Conservation (phyloP, 2,113 vertebrate genomes). For the Antennarius striatus region DNA sequence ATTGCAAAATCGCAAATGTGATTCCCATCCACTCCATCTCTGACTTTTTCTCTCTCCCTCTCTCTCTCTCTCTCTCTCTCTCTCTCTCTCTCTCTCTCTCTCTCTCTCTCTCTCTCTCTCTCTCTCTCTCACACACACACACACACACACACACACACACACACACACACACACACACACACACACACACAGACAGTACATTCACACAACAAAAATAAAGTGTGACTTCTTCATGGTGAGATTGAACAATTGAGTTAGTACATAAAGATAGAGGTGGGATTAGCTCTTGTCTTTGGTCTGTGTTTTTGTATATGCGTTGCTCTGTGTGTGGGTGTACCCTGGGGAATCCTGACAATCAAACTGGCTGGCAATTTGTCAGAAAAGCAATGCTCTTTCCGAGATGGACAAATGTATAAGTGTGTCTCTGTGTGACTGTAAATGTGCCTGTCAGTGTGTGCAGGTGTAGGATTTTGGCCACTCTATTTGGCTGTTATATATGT, state of each 20-base stretch:
- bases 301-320: not conserved
- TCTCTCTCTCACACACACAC: not conserved
- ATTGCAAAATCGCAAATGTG: conserved; percentile 46
- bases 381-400: conserved; percentile 50
- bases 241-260: conserved; percentile 39
- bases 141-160: not conserved
- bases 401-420: conserved; percentile 21
- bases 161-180: conserved; percentile 5
- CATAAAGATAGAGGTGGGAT: not conserved
- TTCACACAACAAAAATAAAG: not conserved
- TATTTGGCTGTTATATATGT: no score
- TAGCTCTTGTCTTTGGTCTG: not conserved
- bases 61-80: not conserved
- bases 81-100: not conserved
- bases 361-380: conserved; percentile 49
- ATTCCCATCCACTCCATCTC: conserved; percentile 31
- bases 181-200: conserved; percentile 3
- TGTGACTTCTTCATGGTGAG: conserved; percentile 12
- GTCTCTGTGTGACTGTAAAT: not conserved
- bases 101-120: not conserved
- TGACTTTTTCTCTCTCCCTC: not conserved
- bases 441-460: not conserved
- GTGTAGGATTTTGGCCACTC: no score
- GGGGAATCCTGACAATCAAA: conserved; percentile 63
- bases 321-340: not conserved